Evolutionary conservation across 2,113 vertebrate genomes (phyloP).

Genomic region (Poeciliopsis prolifica): DNA sequence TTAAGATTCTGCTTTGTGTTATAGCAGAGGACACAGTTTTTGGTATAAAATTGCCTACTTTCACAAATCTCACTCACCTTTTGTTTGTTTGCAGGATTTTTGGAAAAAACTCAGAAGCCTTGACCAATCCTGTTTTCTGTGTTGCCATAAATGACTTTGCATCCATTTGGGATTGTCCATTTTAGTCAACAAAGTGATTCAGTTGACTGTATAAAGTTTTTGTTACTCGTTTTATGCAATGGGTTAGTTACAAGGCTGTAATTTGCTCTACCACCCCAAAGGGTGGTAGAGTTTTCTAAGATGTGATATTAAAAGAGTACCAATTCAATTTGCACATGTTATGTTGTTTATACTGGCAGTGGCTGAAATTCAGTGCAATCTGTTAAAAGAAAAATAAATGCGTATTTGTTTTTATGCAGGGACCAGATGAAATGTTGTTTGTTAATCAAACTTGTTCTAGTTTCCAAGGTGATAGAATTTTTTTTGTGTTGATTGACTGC

Average conservation of each 20-base stretch:
- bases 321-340: not conserved
- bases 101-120: too few relatives aligned
- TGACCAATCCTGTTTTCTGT: not conserved
- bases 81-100: not conserved
- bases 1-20: not conserved
- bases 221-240: not conserved
- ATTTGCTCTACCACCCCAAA: not conserved
- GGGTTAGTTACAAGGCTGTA: not conserved
- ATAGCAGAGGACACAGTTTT: not conserved
- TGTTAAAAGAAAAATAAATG: slow-evolving; percentile 1
- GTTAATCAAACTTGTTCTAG: not conserved
- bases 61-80: not conserved
- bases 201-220: not conserved
- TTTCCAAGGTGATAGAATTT: not conserved
- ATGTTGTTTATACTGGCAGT: not conserved
- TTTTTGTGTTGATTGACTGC: not conserved
- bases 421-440: slow-evolving; percentile 11
- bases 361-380: not conserved
- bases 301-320: not conserved
- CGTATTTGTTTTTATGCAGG: not conserved
- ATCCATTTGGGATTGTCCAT: not conserved
- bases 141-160: not conserved
- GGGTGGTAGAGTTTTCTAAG: not conserved
- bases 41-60: too few relatives aligned
- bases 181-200: not conserved